Evolutionary conservation across 2,888 invertebrate genomes (phyloP).

Genomic region (Agriopis leucophaearia): DNA sequence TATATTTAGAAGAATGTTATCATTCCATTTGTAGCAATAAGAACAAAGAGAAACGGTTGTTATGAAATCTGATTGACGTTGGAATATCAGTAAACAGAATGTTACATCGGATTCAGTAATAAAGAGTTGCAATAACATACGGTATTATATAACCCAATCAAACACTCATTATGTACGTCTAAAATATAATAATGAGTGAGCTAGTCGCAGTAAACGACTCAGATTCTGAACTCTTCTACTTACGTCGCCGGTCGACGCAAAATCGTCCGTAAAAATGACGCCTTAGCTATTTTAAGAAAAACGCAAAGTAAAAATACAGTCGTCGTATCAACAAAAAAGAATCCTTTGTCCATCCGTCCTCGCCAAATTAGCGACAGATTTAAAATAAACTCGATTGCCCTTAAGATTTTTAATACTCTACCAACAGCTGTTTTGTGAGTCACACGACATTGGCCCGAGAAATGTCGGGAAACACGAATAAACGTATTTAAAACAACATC

Average conservation of each 20-base stretch:
- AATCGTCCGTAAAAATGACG: conserved; percentile 14
- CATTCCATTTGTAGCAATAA: conserved; percentile 12
- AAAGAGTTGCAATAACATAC: neutral
- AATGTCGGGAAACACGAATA: conserved; percentile 68
- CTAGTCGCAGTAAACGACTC: neutral
- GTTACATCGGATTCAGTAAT: conserved; percentile 7
- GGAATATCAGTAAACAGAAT: conserved; percentile 14
- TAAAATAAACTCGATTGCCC: conserved; percentile 76
- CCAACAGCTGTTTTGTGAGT: conserved; percentile 80
- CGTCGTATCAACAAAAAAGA: conserved; percentile 24
- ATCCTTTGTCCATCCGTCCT: conserved; percentile 43
- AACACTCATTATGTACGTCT: neutral
- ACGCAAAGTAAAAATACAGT: conserved; percentile 23
- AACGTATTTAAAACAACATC: conserved; percentile 62
- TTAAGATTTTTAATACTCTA: conserved; percentile 79
- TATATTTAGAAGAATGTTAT: conserved; percentile 4
- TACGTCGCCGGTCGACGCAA: neutral
- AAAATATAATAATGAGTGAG: neutral
- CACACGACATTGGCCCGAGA: conserved; percentile 79
- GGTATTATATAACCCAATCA: neutral
- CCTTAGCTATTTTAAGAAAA: conserved; percentile 11
- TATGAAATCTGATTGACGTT: conserved; percentile 28
- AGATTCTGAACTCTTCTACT: neutral
- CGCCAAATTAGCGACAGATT: conserved; percentile 61
- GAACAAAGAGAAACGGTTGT: conserved; percentile 26